These are phyloP conservation scores for Enteromius fasciolatus DNA, from an alignment of 2,797 vertebrate species.

Conservation along the genomic window DNA sequence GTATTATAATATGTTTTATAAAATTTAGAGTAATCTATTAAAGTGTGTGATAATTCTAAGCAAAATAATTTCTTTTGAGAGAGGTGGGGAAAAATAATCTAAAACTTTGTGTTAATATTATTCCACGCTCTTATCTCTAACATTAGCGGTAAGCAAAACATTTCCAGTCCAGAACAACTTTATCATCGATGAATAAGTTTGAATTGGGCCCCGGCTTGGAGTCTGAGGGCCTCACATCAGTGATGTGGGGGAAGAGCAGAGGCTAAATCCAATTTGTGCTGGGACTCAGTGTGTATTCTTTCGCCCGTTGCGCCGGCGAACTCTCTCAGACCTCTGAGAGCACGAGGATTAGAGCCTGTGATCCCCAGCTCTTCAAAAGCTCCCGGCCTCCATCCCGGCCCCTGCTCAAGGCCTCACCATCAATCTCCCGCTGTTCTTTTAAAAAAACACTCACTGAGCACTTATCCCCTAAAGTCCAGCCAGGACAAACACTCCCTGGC, in stretches of 20 bases:
- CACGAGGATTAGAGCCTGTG: constrained; percentile 77
- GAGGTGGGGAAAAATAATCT: not conserved
- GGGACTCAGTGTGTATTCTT: constrained; percentile 71
- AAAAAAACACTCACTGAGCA: constrained; percentile 68
- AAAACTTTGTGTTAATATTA: not conserved
- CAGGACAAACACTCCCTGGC: constrained; percentile 75
- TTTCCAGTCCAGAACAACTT: not conserved
- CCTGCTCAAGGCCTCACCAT: constrained; percentile 70
- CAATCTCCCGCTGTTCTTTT: constrained; percentile 71
- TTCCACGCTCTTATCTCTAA: not conserved
- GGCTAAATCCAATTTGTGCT: constrained; percentile 74
- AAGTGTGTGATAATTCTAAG: not conserved
- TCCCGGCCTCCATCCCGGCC: constrained; percentile 53
- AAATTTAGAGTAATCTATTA: not conserved
- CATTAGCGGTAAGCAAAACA: not conserved
- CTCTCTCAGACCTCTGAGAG: constrained; percentile 77
- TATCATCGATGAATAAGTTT: not conserved
- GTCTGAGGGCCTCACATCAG: constrained; percentile 28
- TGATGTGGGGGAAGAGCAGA: constrained; percentile 18
- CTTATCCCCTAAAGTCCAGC: constrained; percentile 79
- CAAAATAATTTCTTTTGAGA: not conserved
- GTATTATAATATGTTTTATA: not conserved
- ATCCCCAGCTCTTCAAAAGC: constrained; percentile 79
- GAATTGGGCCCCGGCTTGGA: not conserved
- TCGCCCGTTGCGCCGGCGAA: constrained; percentile 74